Percentiles rank a stretch among this genome's conserved stretches.
Evolutionary conservation across 2,797 vertebrate genomes (phyloP).

Genomic region (Catamblyrhynchus diadema): DNA sequence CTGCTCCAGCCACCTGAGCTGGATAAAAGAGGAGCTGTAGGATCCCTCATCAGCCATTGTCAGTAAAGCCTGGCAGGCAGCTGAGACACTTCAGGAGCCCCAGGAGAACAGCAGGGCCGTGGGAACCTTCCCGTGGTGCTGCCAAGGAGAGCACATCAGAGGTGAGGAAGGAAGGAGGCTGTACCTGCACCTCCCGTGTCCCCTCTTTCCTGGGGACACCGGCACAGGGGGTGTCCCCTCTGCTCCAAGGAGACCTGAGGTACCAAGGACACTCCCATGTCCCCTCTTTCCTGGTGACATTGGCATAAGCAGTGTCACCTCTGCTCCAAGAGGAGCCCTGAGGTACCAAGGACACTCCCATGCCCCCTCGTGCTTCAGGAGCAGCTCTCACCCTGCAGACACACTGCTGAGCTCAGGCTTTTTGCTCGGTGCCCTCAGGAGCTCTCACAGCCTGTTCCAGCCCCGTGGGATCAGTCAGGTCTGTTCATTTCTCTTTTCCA

Average conservation of each 20-base stretch:
- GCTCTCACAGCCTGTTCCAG: not conserved
- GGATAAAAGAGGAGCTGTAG: not conserved
- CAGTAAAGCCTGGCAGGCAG: fast-evolving
- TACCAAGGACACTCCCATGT: too few species aligned
- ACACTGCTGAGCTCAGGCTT: not conserved
- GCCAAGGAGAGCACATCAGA: fast-evolving
- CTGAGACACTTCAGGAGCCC: not conserved
- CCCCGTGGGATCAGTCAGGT: not conserved
- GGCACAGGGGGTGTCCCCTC: not conserved
- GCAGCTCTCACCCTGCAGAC: not conserved
- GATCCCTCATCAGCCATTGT: fast-evolving
- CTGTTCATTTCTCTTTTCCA: fast-evolving
- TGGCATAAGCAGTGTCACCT: too few species aligned
- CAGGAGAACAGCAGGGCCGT: not conserved
- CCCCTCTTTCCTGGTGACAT: too few species aligned
- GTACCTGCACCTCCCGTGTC: too few species aligned
- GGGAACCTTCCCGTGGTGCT: not conserved
- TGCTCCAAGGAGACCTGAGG: not conserved
- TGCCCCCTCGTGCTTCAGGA: fast-evolving
- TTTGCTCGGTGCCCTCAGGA: not conserved
- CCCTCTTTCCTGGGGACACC: fast-evolving
- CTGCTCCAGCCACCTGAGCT: not conserved
- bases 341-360: not conserved
- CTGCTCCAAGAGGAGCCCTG: not conserved
- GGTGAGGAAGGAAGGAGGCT: not conserved